These are phyloP conservation scores for Drosophila greeni DNA, from an alignment of 2,888 invertebrate genomes.

Conservation along the genomic window DNA sequence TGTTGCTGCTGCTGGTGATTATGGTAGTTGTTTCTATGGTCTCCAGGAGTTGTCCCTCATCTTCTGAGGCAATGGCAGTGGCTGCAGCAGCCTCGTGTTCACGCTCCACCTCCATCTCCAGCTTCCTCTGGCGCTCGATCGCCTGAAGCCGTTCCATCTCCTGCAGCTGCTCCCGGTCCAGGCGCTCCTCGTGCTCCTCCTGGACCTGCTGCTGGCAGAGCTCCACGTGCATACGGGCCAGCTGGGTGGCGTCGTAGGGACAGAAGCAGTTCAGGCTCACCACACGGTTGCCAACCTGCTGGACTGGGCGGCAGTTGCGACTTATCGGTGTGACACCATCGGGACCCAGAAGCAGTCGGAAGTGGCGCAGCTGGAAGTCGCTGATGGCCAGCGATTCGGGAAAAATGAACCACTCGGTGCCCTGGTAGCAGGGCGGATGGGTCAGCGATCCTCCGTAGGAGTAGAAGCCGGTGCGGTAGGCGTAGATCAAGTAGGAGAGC, in stretches of 20 bases:
- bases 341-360: conserved; percentile 72
- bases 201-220: conserved; percentile 46
- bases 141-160: conserved; percentile 20
- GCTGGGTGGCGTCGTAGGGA: conserved; percentile 61
- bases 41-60: conserved; percentile 62
- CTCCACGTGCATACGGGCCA: conserved; percentile 46
- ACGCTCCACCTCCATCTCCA: conserved; percentile 8
- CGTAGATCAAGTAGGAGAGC: conserved; percentile 80
- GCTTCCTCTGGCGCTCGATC: neutral
- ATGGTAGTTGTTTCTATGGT: conserved; percentile 62
- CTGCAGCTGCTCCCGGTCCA: conserved; percentile 22
- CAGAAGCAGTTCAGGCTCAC: conserved; percentile 73
- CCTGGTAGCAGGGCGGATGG: conserved; percentile 82
- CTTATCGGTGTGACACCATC: conserved; percentile 72
- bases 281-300: conserved; percentile 68
- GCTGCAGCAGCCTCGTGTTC: neutral
- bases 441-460: conserved; percentile 82
- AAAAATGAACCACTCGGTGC: conserved; percentile 82
- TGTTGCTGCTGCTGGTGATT: conserved; percentile 53
- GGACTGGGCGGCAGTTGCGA: conserved; percentile 77
- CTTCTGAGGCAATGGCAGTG: conserved; percentile 40
- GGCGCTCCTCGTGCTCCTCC: conserved; percentile 38
- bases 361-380: conserved; percentile 79
- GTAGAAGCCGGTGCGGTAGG: conserved; percentile 81
- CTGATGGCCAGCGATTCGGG: conserved; percentile 81